Percentiles rank a stretch among this genome's conserved stretches.
Conservation (phyloP, 2,113 vertebrate species). For the Anser brachyrhynchus region DNA sequence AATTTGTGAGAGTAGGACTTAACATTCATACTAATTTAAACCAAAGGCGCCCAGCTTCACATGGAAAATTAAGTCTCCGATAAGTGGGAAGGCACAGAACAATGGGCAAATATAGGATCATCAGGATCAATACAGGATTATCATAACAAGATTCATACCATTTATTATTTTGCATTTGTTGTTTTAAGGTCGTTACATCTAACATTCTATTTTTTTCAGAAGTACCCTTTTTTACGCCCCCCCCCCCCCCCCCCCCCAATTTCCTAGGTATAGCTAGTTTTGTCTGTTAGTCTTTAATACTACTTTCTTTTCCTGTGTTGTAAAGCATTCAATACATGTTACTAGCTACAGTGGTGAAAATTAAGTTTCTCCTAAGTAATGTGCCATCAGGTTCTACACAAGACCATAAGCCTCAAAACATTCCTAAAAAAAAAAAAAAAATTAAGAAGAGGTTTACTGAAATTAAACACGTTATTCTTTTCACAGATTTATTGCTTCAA, state of each 20-base stretch:
- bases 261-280: neutral
- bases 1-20: neutral
- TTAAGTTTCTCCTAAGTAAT: neutral
- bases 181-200: neutral
- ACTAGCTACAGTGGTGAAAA: neutral
- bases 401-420: neutral
- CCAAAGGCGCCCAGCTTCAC: neutral
- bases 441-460: neutral
- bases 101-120: neutral
- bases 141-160: neutral
- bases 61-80: neutral
- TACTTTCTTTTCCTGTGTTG: neutral
- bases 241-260: neutral
- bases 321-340: neutral
- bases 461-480: slow-evolving; percentile 30
- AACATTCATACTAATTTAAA: neutral
- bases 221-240: neutral
- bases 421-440: neutral
- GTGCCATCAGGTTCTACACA: neutral
- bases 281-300: neutral
- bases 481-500: slow-evolving; percentile 34
- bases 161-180: neutral
- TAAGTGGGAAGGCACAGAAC: neutral
- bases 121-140: neutral
- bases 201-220: neutral